Percentiles rank a stretch among this genome's conserved stretches.
These are phyloP conservation scores for Taenioides sp. DNA, from an alignment of 2,797 vertebrate species.

Conservation along the genomic window DNA sequence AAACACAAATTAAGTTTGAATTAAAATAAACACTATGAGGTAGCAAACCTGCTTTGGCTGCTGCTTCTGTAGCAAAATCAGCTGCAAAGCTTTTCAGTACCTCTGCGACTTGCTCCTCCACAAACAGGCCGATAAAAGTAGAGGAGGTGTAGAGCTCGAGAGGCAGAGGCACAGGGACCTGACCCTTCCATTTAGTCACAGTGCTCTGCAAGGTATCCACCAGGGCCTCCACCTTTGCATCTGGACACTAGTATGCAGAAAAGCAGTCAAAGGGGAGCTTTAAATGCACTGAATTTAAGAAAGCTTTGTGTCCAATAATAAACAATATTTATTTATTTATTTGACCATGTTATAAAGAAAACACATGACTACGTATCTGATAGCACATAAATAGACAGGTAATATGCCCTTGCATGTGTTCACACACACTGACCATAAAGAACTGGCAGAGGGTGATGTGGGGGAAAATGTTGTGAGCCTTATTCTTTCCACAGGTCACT, in stretches of 20 bases:
- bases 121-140: constrained; percentile 97
- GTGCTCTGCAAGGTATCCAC: constrained; percentile 89
- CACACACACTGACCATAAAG: constrained; percentile 84
- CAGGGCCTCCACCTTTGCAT: constrained; percentile 90
- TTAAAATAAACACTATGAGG: background rate
- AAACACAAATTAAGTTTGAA: background rate
- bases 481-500: constrained; percentile 94
- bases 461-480: constrained; percentile 98
- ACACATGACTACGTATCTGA: no score
- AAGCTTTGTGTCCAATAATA: no score
- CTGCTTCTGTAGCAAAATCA: constrained; percentile 90
- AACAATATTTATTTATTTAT: no score
- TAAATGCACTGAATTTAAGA: background rate
- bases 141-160: constrained; percentile 94
- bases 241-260: constrained; percentile 83
- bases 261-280: background rate
- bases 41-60: constrained; percentile 88
- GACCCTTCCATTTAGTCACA: constrained; percentile 88
- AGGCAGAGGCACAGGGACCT: constrained; percentile 87
- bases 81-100: constrained; percentile 92
- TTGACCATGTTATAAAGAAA: no score
- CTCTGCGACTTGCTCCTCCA: constrained; percentile 93
- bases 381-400: background rate
- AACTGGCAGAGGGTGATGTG: constrained; percentile 99
- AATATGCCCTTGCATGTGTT: background rate